A percentile compares a stretch with the other conserved stretches of the same genome.
Conservation (phyloP, 2,888 invertebrate species). For the Drosophila testacea region DNA sequence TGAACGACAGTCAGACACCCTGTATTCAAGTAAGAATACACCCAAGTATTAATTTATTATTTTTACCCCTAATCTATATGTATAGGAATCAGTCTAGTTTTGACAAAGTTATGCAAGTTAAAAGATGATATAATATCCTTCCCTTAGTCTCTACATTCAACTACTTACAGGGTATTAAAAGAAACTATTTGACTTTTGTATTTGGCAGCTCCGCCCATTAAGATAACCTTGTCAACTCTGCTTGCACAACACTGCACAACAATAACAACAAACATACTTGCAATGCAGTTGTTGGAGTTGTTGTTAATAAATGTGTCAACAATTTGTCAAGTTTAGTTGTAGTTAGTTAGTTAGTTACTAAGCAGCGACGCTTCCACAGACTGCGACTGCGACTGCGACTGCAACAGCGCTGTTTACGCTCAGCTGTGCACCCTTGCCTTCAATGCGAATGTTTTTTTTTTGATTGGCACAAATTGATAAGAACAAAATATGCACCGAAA, state of each 20-base stretch:
- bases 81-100: too few species aligned
- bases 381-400: conserved; percentile 21
- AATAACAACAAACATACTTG: conserved; percentile 25
- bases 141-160: not conserved
- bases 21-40: not conserved
- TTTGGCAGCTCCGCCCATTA: conserved; percentile 46
- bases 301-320: conserved; percentile 65
- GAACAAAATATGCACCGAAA: conserved; percentile 15
- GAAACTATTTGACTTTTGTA: conserved; percentile 29
- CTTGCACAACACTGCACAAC: conserved; percentile 48
- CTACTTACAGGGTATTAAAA: conserved; percentile 22
- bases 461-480: conserved; percentile 36
- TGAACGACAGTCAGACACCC: conserved; percentile 10
- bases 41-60: too few species aligned
- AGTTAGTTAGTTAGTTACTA: conserved; percentile 41
- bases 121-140: not conserved
- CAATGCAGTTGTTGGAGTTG: conserved; percentile 17
- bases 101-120: too few species aligned
- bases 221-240: conserved; percentile 64
- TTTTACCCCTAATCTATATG: too few species aligned
- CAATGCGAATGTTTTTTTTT: conserved; percentile 33
- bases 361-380: conserved; percentile 27
- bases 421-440: conserved; percentile 62
- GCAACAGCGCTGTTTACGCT: conserved; percentile 43
- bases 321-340: conserved; percentile 64